phyloP scores from a whole-genome alignment of 2,113 vertebrate genomes.

The Petrocephalus zakoni region DNA sequence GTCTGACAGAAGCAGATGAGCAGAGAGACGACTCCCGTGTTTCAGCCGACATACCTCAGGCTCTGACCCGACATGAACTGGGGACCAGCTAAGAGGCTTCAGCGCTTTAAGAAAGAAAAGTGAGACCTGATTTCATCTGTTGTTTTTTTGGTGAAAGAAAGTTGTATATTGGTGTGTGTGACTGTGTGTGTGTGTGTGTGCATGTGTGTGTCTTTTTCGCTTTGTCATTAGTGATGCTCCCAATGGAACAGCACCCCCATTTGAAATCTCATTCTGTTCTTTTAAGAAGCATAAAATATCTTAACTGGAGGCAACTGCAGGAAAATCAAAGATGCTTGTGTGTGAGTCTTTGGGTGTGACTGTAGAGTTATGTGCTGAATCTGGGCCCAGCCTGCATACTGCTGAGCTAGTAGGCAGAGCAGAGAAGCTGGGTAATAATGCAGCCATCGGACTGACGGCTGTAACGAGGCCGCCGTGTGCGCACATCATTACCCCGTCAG shows the following conservation, averaged over 20 bases:
- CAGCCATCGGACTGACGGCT: not conserved
- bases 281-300: not conserved
- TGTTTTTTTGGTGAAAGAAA: too few relatives aligned
- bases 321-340: not conserved
- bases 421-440: not conserved
- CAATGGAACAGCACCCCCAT: not conserved
- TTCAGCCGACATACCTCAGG: not conserved
- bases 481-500: slow-evolving; percentile 50
- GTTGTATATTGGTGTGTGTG: not conserved
- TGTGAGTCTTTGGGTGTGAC: not conserved
- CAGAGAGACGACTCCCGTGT: not conserved
- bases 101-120: not conserved
- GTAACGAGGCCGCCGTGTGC: slow-evolving; percentile 25
- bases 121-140: not conserved
- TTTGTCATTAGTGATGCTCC: not conserved
- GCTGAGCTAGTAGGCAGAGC: not conserved
- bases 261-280: not conserved
- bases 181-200: not conserved
- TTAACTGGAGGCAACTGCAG: not conserved
- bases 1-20: not conserved
- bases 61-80: not conserved
- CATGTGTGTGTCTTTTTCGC: not conserved
- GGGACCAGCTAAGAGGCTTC: not conserved
- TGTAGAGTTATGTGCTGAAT: not conserved
- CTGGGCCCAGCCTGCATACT: not conserved